phyloP scores from a whole-genome alignment of 2,888 invertebrate genomes.

The Stenichneumon culpator region DNA sequence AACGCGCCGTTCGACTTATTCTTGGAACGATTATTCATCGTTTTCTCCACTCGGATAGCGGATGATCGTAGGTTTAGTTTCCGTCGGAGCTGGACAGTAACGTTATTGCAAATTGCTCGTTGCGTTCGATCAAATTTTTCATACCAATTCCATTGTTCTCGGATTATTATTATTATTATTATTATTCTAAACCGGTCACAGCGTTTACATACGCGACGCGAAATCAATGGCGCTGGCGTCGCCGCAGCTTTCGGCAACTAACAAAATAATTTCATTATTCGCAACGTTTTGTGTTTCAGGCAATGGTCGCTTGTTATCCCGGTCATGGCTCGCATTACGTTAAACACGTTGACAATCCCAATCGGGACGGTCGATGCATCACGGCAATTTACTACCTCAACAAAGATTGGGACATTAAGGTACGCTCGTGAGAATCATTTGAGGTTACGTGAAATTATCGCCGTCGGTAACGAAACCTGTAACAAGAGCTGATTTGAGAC shows the following conservation, averaged over 20 bases:
- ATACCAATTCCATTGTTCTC: constrained; percentile 19
- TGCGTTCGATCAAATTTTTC: neutral
- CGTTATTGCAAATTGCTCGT: neutral
- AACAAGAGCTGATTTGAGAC: no score
- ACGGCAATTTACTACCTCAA: constrained; percentile 99
- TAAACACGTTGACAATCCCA: constrained; percentile 99
- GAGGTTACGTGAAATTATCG: neutral
- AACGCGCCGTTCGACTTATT: constrained; percentile 22
- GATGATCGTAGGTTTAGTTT: neutral
- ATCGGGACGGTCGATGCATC: constrained; percentile 97
- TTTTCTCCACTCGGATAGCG: neutral
- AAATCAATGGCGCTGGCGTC: neutral
- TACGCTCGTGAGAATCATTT: constrained; percentile 82
- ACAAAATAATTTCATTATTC: constrained; percentile 27
- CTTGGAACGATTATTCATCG: constrained; percentile 31
- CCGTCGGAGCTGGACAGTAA: neutral
- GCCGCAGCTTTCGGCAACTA: neutral
- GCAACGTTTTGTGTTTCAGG: constrained; percentile 87
- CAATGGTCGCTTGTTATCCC: constrained; percentile 99
- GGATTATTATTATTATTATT: constrained; percentile 8
- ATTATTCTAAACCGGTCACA: neutral
- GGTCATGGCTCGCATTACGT: constrained; percentile 97
- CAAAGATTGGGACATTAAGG: constrained; percentile 95
- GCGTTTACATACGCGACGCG: neutral
- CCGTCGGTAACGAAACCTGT: no score